phyloP scores from a whole-genome alignment of 2,888 invertebrate species.

The Brachylomia viminalis region DNA sequence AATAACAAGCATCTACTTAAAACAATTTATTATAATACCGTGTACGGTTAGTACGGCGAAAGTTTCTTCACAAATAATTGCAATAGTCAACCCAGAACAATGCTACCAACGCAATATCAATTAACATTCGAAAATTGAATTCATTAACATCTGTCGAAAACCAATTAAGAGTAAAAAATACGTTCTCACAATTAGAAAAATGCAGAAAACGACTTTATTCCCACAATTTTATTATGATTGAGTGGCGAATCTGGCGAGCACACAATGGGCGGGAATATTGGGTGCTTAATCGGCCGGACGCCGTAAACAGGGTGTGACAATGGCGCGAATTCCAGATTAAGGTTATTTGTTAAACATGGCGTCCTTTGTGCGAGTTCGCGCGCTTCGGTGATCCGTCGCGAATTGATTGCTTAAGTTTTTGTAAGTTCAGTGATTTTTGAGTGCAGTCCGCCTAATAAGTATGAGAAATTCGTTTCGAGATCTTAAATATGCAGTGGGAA shows the following conservation, averaged over 20 bases:
- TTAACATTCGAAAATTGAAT: conserved; percentile 75
- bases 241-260: conserved; percentile 82
- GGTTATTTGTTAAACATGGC: conserved; percentile 87
- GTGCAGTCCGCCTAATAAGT: conserved; percentile 74
- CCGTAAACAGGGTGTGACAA: conserved; percentile 82
- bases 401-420: conserved; percentile 78
- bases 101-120: conserved; percentile 68
- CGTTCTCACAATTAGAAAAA: conserved; percentile 84
- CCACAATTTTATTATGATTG: conserved; percentile 85
- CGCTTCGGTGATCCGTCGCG: conserved; percentile 75
- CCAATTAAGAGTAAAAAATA: conserved; percentile 76
- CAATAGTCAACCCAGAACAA: conserved; percentile 68
- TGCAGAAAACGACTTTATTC: conserved; percentile 80
- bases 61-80: conserved; percentile 61
- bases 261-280: conserved; percentile 82
- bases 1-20: conserved; percentile 37
- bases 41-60: conserved; percentile 45
- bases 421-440: conserved; percentile 74
- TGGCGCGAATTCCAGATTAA: conserved; percentile 82
- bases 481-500: conserved; percentile 61
- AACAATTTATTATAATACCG: conserved; percentile 31
- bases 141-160: conserved; percentile 78
- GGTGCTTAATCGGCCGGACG: conserved; percentile 84
- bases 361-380: conserved; percentile 79
- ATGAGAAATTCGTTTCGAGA: conserved; percentile 74